Conservation (phyloP, 1,140 invertebrate genomes). For the Ips typographus region DNA sequence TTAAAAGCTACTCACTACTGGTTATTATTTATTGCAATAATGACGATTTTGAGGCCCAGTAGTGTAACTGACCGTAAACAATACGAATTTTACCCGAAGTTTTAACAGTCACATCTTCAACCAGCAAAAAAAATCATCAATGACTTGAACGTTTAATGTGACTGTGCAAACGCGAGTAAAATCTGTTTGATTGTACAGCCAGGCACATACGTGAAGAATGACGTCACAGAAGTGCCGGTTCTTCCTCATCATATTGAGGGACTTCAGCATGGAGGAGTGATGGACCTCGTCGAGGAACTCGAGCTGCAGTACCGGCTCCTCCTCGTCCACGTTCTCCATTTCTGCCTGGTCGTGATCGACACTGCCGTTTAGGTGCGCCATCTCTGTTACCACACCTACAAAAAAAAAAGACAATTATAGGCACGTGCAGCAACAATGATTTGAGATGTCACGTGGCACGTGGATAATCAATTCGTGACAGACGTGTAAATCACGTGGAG, state of each 20-base stretch:
- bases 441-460: too few species aligned
- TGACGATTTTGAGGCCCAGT: conserved; percentile 47
- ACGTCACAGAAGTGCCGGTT: conserved; percentile 80
- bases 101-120: conserved; percentile 32
- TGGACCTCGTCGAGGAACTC: conserved; percentile 58
- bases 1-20: conserved; percentile 53
- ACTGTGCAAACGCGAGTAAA: conserved; percentile 38
- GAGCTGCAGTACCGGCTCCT: conserved; percentile 40
- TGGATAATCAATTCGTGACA: too few species aligned
- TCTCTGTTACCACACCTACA: background rate
- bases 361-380: conserved; percentile 4
- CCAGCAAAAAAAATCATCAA: background rate
- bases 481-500: too few species aligned
- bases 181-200: conserved; percentile 46
- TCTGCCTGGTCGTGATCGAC: background rate
- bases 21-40: conserved; percentile 48
- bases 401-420: too few species aligned
- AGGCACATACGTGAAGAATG: conserved; percentile 68
- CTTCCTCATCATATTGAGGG: conserved; percentile 73
- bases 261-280: conserved; percentile 60
- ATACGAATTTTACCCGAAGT: conserved; percentile 45
- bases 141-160: conserved; percentile 1
- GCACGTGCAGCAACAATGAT: too few species aligned
- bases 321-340: conserved; percentile 27
- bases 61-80: conserved; percentile 52